Conservation (phyloP, 2,113 vertebrate genomes). For the Gallinago paraguaiae region DNA sequence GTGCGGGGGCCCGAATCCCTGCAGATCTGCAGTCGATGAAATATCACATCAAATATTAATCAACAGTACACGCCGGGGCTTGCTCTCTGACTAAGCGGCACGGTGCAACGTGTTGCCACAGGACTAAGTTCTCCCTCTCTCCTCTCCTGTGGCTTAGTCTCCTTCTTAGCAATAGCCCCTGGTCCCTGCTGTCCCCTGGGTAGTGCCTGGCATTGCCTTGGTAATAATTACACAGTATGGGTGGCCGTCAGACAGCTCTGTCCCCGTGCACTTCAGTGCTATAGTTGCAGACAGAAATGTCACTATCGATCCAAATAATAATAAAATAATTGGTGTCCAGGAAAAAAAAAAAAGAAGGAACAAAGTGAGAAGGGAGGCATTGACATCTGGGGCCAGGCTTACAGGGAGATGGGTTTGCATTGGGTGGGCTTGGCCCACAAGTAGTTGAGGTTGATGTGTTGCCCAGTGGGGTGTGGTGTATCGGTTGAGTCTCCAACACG, state of each 20-base stretch:
- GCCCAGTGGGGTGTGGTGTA: too few species aligned
- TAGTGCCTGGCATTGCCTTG: not conserved
- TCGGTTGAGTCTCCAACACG: not conserved
- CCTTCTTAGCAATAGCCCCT: not conserved
- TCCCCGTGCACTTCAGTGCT: not conserved
- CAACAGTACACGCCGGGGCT: not conserved
- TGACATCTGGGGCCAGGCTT: not conserved
- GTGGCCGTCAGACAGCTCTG: not conserved
- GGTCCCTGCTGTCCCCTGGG: not conserved
- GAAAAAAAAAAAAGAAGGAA: not conserved
- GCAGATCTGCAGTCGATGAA: not conserved
- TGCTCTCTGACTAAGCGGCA: not conserved
- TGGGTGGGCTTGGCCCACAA: not conserved
- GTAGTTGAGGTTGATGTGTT: rapidly evolving
- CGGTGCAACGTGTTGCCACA: not conserved
- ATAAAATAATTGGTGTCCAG: not conserved
- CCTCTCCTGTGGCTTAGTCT: not conserved
- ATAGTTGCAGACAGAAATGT: rapidly evolving
- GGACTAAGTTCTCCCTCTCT: not conserved
- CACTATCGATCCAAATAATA: not conserved
- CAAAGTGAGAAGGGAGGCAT: not conserved
- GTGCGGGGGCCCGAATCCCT: rapidly evolving
- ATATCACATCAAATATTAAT: not conserved
- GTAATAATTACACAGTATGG: not conserved
- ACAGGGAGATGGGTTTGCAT: not conserved